These are phyloP conservation scores for Patella ulyssiponensis DNA, from an alignment of 2,888 invertebrate species.

Conservation along the genomic window DNA sequence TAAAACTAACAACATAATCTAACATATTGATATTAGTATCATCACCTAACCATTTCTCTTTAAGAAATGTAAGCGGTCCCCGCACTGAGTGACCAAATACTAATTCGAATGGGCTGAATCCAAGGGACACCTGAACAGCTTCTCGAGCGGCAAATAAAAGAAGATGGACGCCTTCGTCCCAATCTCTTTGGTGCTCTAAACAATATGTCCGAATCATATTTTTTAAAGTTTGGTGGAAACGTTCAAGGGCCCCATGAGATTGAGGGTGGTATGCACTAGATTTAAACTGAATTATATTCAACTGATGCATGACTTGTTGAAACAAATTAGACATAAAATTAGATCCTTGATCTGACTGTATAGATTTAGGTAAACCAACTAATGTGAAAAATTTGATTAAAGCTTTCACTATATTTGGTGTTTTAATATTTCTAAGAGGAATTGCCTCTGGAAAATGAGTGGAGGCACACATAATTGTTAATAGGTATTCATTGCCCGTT, in stretches of 20 bases:
- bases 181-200: constrained; percentile 28
- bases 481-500: constrained; percentile 32
- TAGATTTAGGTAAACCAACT: constrained; percentile 37
- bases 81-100: constrained; percentile 35
- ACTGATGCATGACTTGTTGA: constrained; percentile 35
- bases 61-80: background rate
- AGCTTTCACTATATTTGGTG: constrained; percentile 37
- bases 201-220: constrained; percentile 31
- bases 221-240: constrained; percentile 27
- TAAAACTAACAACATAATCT: constrained; percentile 31
- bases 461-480: constrained; percentile 37
- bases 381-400: constrained; percentile 38
- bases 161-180: constrained; percentile 30
- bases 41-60: background rate
- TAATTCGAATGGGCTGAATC: constrained; percentile 31
- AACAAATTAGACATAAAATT: constrained; percentile 43
- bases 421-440: constrained; percentile 43
- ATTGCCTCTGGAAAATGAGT: constrained; percentile 45
- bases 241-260: constrained; percentile 23
- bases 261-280: constrained; percentile 20
- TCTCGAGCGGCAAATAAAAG: constrained; percentile 34
- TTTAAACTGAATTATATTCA: constrained; percentile 18
- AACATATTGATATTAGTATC: constrained; percentile 18
- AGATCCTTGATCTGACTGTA: constrained; percentile 42
- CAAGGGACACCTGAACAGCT: constrained; percentile 21